phyloP scores from a whole-genome alignment of 2,797 vertebrate species.

The Bovichtus diacanthus region DNA sequence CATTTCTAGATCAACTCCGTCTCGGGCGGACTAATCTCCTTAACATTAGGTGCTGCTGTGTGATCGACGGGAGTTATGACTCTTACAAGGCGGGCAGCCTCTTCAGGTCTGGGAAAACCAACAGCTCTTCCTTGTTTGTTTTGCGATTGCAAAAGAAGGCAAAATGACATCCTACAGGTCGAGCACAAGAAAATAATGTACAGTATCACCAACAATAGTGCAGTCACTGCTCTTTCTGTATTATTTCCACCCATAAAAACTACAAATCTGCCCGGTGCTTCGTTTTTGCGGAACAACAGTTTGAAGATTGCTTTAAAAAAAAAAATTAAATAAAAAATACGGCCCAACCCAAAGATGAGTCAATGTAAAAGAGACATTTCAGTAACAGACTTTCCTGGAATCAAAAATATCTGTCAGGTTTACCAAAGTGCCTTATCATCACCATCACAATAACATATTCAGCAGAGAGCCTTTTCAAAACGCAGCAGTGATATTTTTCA shows the following conservation, averaged over 20 bases:
- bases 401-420: background rate
- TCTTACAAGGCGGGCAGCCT: conserved; percentile 10
- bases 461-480: conserved; percentile 16
- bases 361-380: conserved; percentile 25
- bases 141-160: conserved; percentile 18
- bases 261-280: background rate
- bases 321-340: too few relatives aligned
- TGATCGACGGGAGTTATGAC: conserved; percentile 23
- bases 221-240: background rate
- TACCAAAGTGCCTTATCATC: conserved; percentile 1
- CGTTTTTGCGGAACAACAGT: background rate
- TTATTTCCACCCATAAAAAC: background rate
- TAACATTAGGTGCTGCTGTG: conserved; percentile 36
- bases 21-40: conserved; percentile 52
- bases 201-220: background rate
- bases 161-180: conserved; percentile 11
- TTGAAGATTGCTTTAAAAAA: background rate
- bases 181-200: background rate
- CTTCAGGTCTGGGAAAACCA: conserved; percentile 10
- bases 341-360: conserved; percentile 6
- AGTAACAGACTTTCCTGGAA: background rate
- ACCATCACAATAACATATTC: conserved; percentile 15
- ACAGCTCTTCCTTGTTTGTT: conserved; percentile 5
- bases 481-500: background rate
- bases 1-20: conserved; percentile 31